A percentile compares a stretch with the other conserved stretches of the same genome.
phyloP scores from a whole-genome alignment of 2,888 invertebrate species.

The Caenorhabditis virilis region DNA sequence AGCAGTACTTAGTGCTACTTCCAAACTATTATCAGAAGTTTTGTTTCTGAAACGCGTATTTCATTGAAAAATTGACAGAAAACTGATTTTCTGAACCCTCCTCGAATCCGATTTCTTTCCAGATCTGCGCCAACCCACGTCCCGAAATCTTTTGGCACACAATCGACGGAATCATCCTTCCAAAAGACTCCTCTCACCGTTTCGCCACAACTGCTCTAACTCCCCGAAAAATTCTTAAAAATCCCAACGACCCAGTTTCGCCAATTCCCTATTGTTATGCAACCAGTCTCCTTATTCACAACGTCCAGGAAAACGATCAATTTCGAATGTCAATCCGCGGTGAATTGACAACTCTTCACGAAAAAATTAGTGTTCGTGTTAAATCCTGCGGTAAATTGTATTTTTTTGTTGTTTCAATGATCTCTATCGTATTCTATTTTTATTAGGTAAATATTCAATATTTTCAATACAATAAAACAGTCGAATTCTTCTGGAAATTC shows the following conservation, averaged over 20 bases:
- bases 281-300: constrained; percentile 18
- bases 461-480: no score
- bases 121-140: constrained; percentile 45
- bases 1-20: no score
- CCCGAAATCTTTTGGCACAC: constrained; percentile 47
- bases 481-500: no score
- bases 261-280: constrained; percentile 24
- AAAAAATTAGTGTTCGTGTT: constrained; percentile 10
- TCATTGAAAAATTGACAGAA: no score
- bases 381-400: background rate
- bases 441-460: no score
- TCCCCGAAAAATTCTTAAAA: constrained; percentile 1
- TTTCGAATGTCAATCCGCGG: constrained; percentile 23
- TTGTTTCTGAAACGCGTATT: no score
- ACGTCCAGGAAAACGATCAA: constrained; percentile 13
- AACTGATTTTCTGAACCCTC: no score
- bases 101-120: background rate
- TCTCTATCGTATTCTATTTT: no score
- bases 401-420: no score
- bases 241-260: constrained; percentile 1
- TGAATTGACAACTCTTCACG: constrained; percentile 15
- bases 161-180: constrained; percentile 20
- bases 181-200: constrained; percentile 5
- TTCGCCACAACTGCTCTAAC: constrained; percentile 14
- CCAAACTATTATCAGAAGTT: no score